A percentile compares a stretch with the other conserved stretches of the same genome.
Evolutionary conservation across 1,140 invertebrate genomes (phyloP).

Genomic region (Halictus rubicundus): DNA sequence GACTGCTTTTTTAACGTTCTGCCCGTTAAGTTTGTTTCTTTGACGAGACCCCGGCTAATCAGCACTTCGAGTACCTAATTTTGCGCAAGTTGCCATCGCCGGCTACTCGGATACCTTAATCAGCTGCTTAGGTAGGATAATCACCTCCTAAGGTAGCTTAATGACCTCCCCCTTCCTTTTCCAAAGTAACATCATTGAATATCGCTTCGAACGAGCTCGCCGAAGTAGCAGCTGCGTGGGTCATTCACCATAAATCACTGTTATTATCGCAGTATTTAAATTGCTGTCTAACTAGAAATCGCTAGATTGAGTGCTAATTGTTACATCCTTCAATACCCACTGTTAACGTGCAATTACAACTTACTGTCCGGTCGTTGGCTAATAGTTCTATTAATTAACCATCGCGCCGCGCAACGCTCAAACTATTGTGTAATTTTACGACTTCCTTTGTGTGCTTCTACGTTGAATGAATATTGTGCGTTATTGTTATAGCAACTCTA

Average conservation of each 20-base stretch:
- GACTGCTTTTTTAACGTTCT: neutral
- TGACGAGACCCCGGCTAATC: neutral
- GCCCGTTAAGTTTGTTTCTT: neutral
- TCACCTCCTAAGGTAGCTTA: slow-evolving; percentile 1
- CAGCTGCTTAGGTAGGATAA: slow-evolving; percentile 3
- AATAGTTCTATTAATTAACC: neutral
- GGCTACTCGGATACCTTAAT: neutral
- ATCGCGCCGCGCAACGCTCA: too few relatives aligned
- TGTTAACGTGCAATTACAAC: neutral
- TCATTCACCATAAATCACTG: neutral
- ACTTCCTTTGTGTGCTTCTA: neutral
- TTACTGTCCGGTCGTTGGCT: neutral
- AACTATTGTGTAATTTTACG: neutral
- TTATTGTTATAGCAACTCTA: too few relatives aligned
- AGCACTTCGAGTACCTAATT: neutral
- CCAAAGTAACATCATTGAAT: neutral
- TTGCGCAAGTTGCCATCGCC: neutral
- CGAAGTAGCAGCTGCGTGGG: neutral
- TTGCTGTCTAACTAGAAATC: neutral
- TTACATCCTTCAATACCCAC: neutral
- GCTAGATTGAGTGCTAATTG: neutral
- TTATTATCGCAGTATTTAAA: neutral
- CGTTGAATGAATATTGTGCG: neutral
- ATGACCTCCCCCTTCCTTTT: neutral
- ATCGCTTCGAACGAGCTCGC: neutral